Base-by-base conservation (phyloP, 2,888 invertebrate genomes). In the Acleris sparsana region DNA sequence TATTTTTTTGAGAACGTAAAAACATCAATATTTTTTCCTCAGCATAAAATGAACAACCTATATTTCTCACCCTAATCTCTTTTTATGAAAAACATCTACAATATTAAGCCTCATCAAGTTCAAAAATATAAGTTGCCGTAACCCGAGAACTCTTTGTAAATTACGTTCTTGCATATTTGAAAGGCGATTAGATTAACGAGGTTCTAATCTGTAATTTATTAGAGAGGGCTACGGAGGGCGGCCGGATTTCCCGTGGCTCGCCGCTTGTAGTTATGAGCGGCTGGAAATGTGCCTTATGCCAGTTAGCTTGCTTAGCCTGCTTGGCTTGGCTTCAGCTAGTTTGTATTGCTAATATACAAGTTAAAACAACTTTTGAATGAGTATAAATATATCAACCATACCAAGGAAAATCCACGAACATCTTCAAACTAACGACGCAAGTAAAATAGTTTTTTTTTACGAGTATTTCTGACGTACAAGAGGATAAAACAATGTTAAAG, bases 151-250 rank as follows among this genome's bases (percentile, higher is more conserved):
- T 66, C 66, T 66, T 66, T 66, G 66, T 66, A 72, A 80, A 80
- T 80, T 79, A 77, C 78, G 63, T 67, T 76, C 59, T 52, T 67
- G 70, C 74, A 75, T 73, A 73, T 79, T 75, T 71, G 74, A 72
- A 69, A 64, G 74, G 74, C 82, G 81, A 85, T 86, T 85, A 85
- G 80, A 86, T 84, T 86, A 89, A 90, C 87, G 87, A 87, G 87
- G 82, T 87, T 87, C 85, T 90, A 88, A 89, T 89, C 85, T 87
- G 82, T 84, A 86, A 89, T 89, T 88, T 89, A 87, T 86, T 82
- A 85, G 73, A 72, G 79, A 76, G 75, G 75, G 74, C 69, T 70
- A 39, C 39, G 39, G 39, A 39, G 39, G 39, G 73, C 60, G 71
- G 72, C 80, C 85, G 85, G 86, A 86, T 75, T 78, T 85, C 88